Base-by-base conservation (phyloP, 2,888 invertebrate species). In the Actias luna region DNA sequence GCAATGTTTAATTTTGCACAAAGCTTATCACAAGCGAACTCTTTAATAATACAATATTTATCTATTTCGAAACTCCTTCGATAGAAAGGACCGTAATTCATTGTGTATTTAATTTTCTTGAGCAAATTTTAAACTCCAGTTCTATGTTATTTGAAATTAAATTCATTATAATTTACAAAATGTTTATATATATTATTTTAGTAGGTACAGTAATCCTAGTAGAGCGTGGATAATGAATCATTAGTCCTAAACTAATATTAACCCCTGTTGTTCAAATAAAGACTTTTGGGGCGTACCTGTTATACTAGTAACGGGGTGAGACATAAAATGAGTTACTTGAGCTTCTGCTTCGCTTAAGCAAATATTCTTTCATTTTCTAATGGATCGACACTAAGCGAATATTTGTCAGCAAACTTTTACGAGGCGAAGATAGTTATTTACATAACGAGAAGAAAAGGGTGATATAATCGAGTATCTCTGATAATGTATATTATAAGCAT, bases 361-460 rank as follows among this genome's bases (percentile, higher is more conserved):
- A 87, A 84, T 79, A 79, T 85, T 85, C 85, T 88, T 89, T 88
- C 85, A 88, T 88, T 89, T 88, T 88, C 84, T 89, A 90, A 89
- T 89, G 88, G 88, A 87, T 88, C 80, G 80, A 75, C 79, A 74
- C 80, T 76, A 76, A 76, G 81, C 84, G 84, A 82, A 81, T 87
- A 84, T 86, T 87, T 84, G 88, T 84, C 80, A 80, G 81, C 82
- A 85, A 87, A 87, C 84, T 84, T 88, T 83, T 75, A 77, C 78
- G 81, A 84, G 80, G 80, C 77, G 79, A 73, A 78, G 83, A 87
- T 84, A 64, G 89, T 89, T 88, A 85, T 89, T 89, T 88, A 85
- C 88, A 88, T 89, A 85, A 89, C 86, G 89, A 89, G 88, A 82
- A 73, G 80, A 87, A 55, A 55, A 31, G 25, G 18, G 39, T 57